phyloP scores from a whole-genome alignment of 2,888 invertebrate species.

The Cephalotes varians region DNA sequence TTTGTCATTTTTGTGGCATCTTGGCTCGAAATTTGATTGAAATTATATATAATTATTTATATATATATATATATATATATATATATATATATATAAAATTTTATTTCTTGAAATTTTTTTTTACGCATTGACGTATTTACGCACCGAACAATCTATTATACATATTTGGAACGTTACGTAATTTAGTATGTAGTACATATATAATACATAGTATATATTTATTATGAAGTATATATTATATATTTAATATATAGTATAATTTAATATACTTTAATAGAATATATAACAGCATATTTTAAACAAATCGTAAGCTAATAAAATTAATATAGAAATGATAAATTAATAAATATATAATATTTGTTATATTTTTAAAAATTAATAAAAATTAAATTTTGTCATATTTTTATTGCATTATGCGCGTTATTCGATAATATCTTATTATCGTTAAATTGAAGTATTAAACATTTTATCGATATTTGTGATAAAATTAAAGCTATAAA shows the following conservation, averaged over 20 bases:
- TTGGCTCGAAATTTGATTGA: neutral
- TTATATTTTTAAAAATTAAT: neutral
- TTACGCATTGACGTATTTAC: no score
- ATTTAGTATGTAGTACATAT: neutral
- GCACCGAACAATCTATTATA: no score
- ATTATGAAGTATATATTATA: no score
- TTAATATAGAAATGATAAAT: neutral
- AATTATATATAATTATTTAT: no score
- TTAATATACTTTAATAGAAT: neutral
- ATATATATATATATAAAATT: no score
- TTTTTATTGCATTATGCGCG: no score
- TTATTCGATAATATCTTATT: neutral
- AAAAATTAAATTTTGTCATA: no score
- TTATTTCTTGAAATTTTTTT: neutral
- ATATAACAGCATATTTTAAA: neutral
- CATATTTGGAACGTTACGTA: neutral
- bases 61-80: no score
- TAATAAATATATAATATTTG: neutral
- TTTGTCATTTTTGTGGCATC: constrained; percentile 3
- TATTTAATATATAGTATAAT: neutral
- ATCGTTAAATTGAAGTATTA: neutral
- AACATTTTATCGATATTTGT: neutral
- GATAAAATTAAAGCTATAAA: neutral
- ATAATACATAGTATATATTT: no score
- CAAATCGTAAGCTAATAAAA: neutral